A percentile compares a stretch with the other conserved stretches of the same genome.
phyloP scores from a whole-genome alignment of 2,888 invertebrate species.

The Spatulosminthurus flaviceps region DNA sequence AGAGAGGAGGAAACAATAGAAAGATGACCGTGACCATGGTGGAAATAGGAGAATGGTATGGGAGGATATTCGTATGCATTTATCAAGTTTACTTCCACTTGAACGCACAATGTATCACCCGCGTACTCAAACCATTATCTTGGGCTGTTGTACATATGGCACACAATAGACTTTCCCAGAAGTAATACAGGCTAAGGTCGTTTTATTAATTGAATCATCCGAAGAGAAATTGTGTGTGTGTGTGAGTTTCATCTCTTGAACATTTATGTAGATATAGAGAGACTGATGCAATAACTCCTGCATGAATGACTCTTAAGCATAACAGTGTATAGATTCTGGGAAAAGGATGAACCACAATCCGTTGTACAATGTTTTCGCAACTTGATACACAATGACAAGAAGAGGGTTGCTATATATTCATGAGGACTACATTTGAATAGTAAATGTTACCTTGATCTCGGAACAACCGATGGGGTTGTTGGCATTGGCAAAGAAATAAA shows the following conservation, averaged over 20 bases:
- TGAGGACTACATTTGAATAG: conserved; percentile 1
- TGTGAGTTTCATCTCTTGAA: too few relatives aligned
- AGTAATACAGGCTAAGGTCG: conserved; percentile 29
- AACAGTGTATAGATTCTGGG: background rate
- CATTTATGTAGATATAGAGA: too few relatives aligned
- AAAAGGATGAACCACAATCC: conserved; percentile 8
- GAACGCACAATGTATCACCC: conserved; percentile 13
- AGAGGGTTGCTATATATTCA: background rate
- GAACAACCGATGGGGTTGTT: background rate
- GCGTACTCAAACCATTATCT: background rate
- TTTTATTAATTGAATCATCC: conserved; percentile 21
- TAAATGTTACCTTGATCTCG: background rate
- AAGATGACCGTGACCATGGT: conserved; percentile 35
- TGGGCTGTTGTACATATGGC: too few relatives aligned
- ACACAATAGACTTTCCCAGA: background rate
- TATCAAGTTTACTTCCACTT: conserved; percentile 18
- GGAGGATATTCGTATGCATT: conserved; percentile 18
- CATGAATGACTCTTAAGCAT: too few relatives aligned
- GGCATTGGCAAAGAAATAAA: conserved; percentile 30
- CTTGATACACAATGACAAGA: conserved; percentile 7
- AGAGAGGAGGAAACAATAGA: conserved; percentile 15
- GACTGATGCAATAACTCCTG: too few relatives aligned
- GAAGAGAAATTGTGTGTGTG: background rate
- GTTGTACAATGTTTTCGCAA: conserved; percentile 6
- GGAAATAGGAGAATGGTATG: conserved; percentile 24